These are phyloP conservation scores for Lutraria rhynchaena DNA, from an alignment of 1,140 invertebrate species.

Conservation along the genomic window DNA sequence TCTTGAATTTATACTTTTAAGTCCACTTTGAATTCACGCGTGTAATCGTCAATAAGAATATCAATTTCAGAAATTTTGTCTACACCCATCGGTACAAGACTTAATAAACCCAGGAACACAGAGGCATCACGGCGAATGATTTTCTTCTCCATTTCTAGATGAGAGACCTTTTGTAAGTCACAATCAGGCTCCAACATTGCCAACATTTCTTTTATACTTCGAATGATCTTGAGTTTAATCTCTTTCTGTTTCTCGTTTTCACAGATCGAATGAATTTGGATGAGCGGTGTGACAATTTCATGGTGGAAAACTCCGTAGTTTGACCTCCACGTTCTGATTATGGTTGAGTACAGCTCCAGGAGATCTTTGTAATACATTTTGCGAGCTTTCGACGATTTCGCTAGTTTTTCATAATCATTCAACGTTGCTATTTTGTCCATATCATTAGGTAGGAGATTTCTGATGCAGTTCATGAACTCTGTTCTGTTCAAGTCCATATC, in stretches of 20 bases:
- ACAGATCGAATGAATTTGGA: slow-evolving; percentile 58
- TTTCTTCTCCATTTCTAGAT: slow-evolving; percentile 56
- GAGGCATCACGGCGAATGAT: slow-evolving; percentile 56
- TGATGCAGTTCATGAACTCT: slow-evolving; percentile 66
- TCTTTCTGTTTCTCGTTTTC: slow-evolving; percentile 64
- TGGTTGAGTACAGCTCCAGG: slow-evolving; percentile 51
- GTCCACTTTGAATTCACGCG: slow-evolving; percentile 48
- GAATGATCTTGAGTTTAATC: slow-evolving; percentile 56
- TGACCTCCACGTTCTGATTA: slow-evolving; percentile 48
- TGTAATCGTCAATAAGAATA: slow-evolving; percentile 65
- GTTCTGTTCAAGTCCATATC: slow-evolving; percentile 64
- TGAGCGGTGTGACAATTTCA: slow-evolving; percentile 57
- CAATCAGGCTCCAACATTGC: slow-evolving; percentile 48
- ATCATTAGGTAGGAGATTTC: slow-evolving; percentile 59
- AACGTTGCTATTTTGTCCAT: slow-evolving; percentile 49
- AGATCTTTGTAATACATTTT: slow-evolving; percentile 35
- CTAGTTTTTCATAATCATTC: slow-evolving; percentile 61
- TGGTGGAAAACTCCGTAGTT: slow-evolving; percentile 52
- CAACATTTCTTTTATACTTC: slow-evolving; percentile 43
- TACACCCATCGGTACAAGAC: slow-evolving; percentile 61
- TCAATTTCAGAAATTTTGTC: slow-evolving; percentile 63
- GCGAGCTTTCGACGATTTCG: slow-evolving; percentile 28
- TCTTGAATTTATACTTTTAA: background rate
- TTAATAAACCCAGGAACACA: slow-evolving; percentile 64
- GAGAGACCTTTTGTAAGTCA: slow-evolving; percentile 44